Base-by-base conservation (phyloP, 2,113 vertebrate genomes). In the Aspidoscelis tigris region DNA sequence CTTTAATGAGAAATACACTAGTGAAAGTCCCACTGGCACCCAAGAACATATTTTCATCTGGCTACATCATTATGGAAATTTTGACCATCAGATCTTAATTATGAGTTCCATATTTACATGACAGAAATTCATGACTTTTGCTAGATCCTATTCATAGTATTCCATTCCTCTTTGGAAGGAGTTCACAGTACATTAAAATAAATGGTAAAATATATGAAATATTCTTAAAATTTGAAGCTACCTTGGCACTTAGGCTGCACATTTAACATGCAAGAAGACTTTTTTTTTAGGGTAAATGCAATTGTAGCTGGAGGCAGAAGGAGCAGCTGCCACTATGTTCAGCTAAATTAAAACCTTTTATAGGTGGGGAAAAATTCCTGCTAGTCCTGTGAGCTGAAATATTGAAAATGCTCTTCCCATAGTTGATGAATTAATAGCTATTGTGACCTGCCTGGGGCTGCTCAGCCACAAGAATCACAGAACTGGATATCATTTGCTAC, bases 81-180 rank as follows among this genome's bases (percentile, higher is more conserved):
- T 90, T 93, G 91, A 92, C 64, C 87, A 94, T 82, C 93, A 91
- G 68, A 81, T 93, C 73, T 92, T 93, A 93, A 93, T 92, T 95
- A 93, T 82, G 8, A 64, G 74, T 90, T 92, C 58, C 84, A 80
- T 41, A 93, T 92, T 94, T 95, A 39, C 85, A 89, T 90, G 84
- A 93, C 89, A 72, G 50, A 91, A 92, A 80, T 92, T 87, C 73
- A 83, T 80, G 21, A 82, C 91, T 95, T 94, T 95, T 81, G 80
- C 84, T 88, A 90, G 81, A 89, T 84, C 90, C 16, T 24, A 81
- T 82, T 82, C 65, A 83, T 61, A 90, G 2, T 77, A 21, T 8
- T 82, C 2, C 24, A 88, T 75, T 86, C 18, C 66, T 92, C 80
- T 91, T 4, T 69, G 70, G 78, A 74, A 71, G 73, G 24, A 53